Conservation (phyloP, 2,797 vertebrate genomes). For the Enteromius mattozi region DNA sequence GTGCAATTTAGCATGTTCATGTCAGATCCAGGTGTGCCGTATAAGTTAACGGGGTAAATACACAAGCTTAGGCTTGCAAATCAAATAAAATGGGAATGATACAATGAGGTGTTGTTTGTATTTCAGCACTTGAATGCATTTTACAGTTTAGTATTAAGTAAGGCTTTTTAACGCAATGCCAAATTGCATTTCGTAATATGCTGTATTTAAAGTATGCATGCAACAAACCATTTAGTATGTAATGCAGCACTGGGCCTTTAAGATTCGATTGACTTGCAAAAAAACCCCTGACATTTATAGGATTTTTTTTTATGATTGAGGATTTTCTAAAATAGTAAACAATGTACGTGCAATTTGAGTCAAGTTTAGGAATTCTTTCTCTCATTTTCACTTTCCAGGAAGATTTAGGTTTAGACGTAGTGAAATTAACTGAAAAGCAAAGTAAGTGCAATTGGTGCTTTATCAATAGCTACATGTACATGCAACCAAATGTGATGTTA, state of each 20-base stretch:
- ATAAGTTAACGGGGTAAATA: constrained; percentile 11
- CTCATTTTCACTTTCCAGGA: not conserved
- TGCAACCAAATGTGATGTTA: too few species aligned
- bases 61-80: not conserved
- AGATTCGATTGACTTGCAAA: not conserved
- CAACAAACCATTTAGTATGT: not conserved
- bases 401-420: not conserved
- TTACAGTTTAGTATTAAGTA: not conserved
- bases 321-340: not conserved
- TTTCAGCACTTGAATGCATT: not conserved
- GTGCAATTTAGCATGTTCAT: not conserved
- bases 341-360: not conserved
- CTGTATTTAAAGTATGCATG: not conserved
- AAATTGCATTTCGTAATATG: not conserved
- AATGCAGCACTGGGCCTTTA: not conserved
- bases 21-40: not conserved
- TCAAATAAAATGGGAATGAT: not conserved
- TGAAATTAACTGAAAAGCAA: not conserved
- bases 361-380: not conserved
- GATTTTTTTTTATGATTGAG: not conserved
- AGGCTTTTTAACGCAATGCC: not conserved
- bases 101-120: not conserved
- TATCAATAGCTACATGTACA: not conserved
- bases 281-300: not conserved
- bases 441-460: not conserved